Conservation (phyloP, 2,113 vertebrate genomes). For the Myocastor coypus region DNA sequence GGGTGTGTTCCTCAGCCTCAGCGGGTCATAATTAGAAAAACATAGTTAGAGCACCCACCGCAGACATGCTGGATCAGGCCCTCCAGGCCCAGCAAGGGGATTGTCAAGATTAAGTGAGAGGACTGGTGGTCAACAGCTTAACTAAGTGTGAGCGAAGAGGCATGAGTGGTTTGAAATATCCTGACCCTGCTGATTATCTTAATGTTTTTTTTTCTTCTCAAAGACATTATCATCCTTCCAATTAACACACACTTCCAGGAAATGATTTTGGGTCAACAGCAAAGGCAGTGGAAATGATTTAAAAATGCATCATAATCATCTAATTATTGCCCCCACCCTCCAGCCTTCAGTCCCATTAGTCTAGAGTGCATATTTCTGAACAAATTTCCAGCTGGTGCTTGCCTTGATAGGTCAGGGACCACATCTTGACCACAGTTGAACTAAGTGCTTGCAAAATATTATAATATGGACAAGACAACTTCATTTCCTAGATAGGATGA, state of each 20-base stretch:
- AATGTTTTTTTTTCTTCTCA: not conserved
- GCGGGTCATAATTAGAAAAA: not conserved
- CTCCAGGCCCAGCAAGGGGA: not conserved
- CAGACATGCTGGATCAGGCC: not conserved
- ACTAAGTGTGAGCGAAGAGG: not conserved
- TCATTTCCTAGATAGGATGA: not conserved
- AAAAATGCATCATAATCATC: not conserved
- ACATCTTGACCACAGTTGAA: not conserved
- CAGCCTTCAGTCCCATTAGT: not conserved
- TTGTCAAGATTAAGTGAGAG: not conserved
- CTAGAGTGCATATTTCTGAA: slow-evolving; percentile 8
- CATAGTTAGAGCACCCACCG: not conserved
- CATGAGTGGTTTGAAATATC: not conserved
- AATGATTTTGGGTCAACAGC: not conserved
- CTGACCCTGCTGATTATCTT: not conserved
- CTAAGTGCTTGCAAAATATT: not conserved
- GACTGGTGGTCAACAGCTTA: not conserved
- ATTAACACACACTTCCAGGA: not conserved
- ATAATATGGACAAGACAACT: not conserved
- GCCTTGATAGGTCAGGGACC: not conserved
- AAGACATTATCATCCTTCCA: not conserved
- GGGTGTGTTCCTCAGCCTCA: not conserved
- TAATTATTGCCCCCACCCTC: not conserved
- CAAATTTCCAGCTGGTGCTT: not conserved
- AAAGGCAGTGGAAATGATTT: not conserved